These are phyloP conservation scores for Novumbra hubbsi DNA, from an alignment of 2,797 vertebrate genomes.

Conservation along the genomic window DNA sequence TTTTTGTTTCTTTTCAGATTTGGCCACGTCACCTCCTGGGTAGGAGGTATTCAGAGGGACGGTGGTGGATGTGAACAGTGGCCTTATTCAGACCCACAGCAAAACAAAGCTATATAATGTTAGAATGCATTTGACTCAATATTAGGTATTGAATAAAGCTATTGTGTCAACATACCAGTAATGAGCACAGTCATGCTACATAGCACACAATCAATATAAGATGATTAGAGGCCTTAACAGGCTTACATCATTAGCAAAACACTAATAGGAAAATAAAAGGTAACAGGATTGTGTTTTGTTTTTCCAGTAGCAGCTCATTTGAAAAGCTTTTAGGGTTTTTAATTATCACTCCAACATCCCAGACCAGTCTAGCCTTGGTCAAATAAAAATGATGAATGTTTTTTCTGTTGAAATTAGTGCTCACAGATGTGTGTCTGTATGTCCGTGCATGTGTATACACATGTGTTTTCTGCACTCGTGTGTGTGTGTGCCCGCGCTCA, in stretches of 20 bases:
- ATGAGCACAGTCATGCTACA: no score
- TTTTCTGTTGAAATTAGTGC: slow-evolving; percentile 64
- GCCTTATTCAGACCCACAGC: slow-evolving; percentile 62
- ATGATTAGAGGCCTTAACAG: slow-evolving; percentile 46
- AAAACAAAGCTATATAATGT: no score
- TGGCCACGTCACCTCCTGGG: slow-evolving; percentile 66
- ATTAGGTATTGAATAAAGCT: no score
- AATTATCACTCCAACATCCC: slow-evolving; percentile 59
- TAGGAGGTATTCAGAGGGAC: slow-evolving; percentile 69
- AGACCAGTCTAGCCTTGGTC: slow-evolving; percentile 67
- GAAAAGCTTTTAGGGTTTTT: slow-evolving; percentile 61
- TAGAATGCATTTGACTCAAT: no score
- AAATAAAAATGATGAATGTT: slow-evolving; percentile 87
- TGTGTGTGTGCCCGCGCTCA: slow-evolving; percentile 44
- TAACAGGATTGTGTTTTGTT: slow-evolving; percentile 54
- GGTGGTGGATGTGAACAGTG: slow-evolving; percentile 66
- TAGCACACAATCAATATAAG: slow-evolving; percentile 22
- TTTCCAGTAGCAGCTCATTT: slow-evolving; percentile 67
- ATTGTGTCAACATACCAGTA: no score
- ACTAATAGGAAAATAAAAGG: slow-evolving; percentile 62
- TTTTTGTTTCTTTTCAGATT: slow-evolving; percentile 60
- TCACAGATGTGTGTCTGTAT: not conserved
- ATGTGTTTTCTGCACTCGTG: not conserved
- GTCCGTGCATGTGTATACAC: not conserved
- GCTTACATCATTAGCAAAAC: slow-evolving; percentile 61